These are phyloP conservation scores for Exaiptasia diaphana DNA, from an alignment of 64 coral and sea anemone species.

Conservation along the genomic window DNA sequence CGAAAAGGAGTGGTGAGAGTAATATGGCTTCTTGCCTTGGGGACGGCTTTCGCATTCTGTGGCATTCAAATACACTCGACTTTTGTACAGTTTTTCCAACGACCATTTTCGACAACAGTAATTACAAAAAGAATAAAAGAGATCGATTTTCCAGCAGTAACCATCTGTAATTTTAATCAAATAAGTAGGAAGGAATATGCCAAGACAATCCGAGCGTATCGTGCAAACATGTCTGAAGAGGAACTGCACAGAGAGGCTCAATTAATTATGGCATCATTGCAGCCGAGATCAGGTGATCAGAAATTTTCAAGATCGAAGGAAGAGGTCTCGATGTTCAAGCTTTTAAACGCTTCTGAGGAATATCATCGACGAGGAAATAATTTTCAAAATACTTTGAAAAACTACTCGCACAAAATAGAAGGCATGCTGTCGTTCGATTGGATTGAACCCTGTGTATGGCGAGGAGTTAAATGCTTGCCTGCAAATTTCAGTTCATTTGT, in stretches of 20 bases:
- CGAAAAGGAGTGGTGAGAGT: neutral
- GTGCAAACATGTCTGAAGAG: neutral
- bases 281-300: neutral
- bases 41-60: neutral
- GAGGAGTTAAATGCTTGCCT: neutral
- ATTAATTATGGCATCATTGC: neutral
- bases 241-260: neutral
- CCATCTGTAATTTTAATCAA: neutral
- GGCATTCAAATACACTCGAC: neutral
- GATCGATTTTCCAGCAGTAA: conserved; percentile 8
- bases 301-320: neutral
- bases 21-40: neutral
- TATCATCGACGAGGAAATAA: neutral
- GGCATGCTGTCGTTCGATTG: neutral
- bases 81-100: neutral
- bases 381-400: neutral
- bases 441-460: neutral
- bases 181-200: neutral
- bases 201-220: no score
- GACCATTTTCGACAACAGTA: neutral
- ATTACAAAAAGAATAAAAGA: neutral
- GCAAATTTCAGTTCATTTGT: neutral
- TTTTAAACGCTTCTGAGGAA: no score
- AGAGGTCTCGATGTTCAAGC: neutral
- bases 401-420: neutral